A percentile compares a stretch with the other conserved stretches of the same genome.
These are phyloP conservation scores for Acronicta aceris DNA, from an alignment of 2,888 invertebrate genomes.

Conservation along the genomic window DNA sequence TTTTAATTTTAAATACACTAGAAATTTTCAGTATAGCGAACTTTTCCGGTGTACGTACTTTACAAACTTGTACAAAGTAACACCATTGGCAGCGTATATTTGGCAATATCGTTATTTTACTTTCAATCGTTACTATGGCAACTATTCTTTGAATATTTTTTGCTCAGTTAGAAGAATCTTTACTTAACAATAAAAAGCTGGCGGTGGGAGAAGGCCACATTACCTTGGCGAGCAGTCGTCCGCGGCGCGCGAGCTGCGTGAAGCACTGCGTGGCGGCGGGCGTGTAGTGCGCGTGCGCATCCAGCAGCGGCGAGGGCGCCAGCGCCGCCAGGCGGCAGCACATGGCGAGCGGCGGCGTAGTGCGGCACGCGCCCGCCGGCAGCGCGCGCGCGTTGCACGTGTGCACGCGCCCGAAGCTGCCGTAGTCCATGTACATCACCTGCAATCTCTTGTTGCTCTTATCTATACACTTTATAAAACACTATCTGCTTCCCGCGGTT, in stretches of 20 bases:
- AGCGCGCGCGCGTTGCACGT: conserved; percentile 81
- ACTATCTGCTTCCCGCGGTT: no score
- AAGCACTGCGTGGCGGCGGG: conserved; percentile 90
- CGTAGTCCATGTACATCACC: conserved; percentile 95
- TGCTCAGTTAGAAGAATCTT: no score
- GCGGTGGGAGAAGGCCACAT: no score
- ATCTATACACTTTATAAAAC: neutral
- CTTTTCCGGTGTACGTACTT: no score
- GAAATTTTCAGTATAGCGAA: no score
- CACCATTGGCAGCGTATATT: no score
- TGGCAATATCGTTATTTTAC: no score
- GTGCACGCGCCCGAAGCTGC: conserved; percentile 88
- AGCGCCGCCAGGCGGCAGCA: conserved; percentile 92
- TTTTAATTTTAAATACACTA: no score
- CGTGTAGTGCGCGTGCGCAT: conserved; percentile 91
- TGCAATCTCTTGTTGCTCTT: conserved; percentile 60
- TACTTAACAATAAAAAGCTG: no score
- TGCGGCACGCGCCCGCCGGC: conserved; percentile 62
- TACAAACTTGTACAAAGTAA: no score
- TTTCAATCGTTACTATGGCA: no score
- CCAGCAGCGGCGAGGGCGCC: conserved; percentile 90
- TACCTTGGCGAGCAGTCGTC: conserved; percentile 84
- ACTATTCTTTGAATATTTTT: no score
- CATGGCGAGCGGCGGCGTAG: conserved; percentile 87
- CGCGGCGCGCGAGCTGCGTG: conserved; percentile 67